These are phyloP conservation scores for Drosophila takahashii DNA, from an alignment of 1,140 invertebrate genomes.

Conservation along the genomic window DNA sequence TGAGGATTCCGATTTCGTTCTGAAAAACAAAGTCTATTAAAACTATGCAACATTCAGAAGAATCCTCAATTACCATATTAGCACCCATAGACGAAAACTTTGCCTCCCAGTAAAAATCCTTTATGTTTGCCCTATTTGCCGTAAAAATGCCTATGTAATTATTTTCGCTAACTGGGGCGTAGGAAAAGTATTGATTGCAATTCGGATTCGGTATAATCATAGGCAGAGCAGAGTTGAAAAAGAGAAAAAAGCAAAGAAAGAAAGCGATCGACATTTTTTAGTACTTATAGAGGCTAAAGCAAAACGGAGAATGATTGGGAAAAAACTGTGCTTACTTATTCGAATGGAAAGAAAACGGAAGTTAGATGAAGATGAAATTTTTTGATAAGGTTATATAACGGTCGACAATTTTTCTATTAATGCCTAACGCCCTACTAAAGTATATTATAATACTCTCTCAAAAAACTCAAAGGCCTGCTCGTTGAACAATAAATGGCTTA, in stretches of 20 bases:
- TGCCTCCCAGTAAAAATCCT: neutral
- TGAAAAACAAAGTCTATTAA: neutral
- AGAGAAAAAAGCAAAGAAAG: neutral
- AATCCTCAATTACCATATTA: neutral
- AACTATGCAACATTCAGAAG: neutral
- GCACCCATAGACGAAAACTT: neutral
- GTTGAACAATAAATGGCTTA: too few relatives aligned
- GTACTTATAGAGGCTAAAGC: neutral
- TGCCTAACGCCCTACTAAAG: too few relatives aligned
- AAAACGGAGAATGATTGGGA: neutral
- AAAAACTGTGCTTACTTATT: too few relatives aligned
- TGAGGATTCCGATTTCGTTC: neutral
- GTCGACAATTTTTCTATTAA: too few relatives aligned
- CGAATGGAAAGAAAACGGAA: too few relatives aligned
- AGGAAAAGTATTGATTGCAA: neutral
- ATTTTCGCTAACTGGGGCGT: neutral
- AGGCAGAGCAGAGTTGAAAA: neutral
- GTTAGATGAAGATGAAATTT: too few relatives aligned
- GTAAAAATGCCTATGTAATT: neutral
- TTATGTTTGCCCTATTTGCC: neutral
- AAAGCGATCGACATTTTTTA: neutral
- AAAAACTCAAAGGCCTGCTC: too few relatives aligned
- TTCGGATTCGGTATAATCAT: neutral
- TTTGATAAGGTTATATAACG: too few relatives aligned
- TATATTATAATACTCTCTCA: too few relatives aligned